A percentile compares a stretch with the other conserved stretches of the same genome.
Evolutionary conservation across 2,888 invertebrate genomes (phyloP).

Genomic region (Athalia rosae): DNA sequence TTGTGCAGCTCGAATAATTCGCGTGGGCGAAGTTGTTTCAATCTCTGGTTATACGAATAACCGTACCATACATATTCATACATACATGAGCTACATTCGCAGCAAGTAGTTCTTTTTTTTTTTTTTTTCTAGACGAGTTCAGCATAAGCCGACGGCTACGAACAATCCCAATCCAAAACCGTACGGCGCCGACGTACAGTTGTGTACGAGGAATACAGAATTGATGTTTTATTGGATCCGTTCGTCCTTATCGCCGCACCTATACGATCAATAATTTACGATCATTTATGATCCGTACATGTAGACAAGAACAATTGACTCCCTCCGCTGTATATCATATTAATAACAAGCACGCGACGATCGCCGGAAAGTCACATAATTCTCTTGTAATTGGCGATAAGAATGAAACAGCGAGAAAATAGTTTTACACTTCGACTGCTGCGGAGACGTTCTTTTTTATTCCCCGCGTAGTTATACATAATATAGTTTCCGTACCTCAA

Average conservation of each 20-base stretch:
- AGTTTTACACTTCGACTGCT: too few species aligned
- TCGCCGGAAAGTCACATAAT: not conserved
- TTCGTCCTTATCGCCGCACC: slow-evolving; percentile 1
- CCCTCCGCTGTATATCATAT: not conserved
- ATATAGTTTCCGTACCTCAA: not conserved
- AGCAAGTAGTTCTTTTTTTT: not conserved
- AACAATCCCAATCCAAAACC: not conserved
- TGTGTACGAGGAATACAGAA: slow-evolving; percentile 18
- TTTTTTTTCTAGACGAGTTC: not conserved
- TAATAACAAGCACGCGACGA: not conserved
- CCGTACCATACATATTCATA: too few species aligned
- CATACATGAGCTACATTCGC: too few species aligned
- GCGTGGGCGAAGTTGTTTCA: too few species aligned
- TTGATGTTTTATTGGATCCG: slow-evolving; percentile 21
- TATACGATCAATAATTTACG: slow-evolving; percentile 37
- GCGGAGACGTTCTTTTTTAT: not conserved
- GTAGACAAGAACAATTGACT: not conserved
- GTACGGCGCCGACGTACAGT: not conserved
- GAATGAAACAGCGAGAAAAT: too few species aligned
- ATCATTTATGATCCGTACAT: slow-evolving; percentile 7
- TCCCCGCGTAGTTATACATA: not conserved
- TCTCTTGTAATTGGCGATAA: not conserved
- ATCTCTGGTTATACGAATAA: too few species aligned
- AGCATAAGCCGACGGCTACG: slow-evolving; percentile 11
- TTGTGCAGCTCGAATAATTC: too few species aligned